Conservation (phyloP, 1,140 invertebrate species). For the Intoshia linei region DNA sequence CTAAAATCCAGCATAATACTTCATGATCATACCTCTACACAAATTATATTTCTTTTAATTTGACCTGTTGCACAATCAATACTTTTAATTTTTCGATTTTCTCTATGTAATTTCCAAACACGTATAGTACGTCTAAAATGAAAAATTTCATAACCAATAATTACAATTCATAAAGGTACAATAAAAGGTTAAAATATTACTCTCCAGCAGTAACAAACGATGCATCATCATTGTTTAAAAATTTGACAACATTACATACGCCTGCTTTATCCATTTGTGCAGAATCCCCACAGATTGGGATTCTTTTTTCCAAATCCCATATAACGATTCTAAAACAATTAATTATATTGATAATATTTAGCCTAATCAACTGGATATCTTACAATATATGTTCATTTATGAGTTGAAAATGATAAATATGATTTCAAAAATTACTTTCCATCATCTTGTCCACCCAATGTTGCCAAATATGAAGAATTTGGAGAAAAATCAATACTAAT, state of each 20-base stretch:
- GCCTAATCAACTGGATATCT: neutral
- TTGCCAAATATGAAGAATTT: slow-evolving; percentile 42
- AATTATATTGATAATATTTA: neutral
- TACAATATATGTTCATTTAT: neutral
- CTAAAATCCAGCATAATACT: neutral
- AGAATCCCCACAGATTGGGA: slow-evolving; percentile 22
- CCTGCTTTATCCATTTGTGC: slow-evolving; percentile 22
- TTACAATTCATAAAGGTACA: neutral
- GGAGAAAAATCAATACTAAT: slow-evolving; percentile 44
- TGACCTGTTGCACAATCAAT: slow-evolving; percentile 30
- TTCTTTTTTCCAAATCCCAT: slow-evolving; percentile 17
- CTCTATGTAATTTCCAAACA: slow-evolving; percentile 40
- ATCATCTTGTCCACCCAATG: slow-evolving; percentile 53
- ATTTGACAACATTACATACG: slow-evolving; percentile 15
- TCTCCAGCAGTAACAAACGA: slow-evolving; percentile 23
- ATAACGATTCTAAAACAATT: slow-evolving; percentile 18
- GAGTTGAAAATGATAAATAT: neutral
- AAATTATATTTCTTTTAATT: slow-evolving; percentile 20
- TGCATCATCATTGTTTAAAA: slow-evolving; percentile 15
- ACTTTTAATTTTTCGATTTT: slow-evolving; percentile 33
- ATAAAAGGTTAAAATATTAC: slow-evolving; percentile 10
- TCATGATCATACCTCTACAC: slow-evolving; percentile 14
- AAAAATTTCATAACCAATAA: slow-evolving; percentile 3
- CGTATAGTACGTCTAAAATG: slow-evolving; percentile 33
- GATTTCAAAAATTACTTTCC: slow-evolving; percentile 28